Evolutionary conservation across 1,140 invertebrate species (phyloP), one percentile per base, ranked within the genome.

Genomic region (Fopius arisanus): DNA sequence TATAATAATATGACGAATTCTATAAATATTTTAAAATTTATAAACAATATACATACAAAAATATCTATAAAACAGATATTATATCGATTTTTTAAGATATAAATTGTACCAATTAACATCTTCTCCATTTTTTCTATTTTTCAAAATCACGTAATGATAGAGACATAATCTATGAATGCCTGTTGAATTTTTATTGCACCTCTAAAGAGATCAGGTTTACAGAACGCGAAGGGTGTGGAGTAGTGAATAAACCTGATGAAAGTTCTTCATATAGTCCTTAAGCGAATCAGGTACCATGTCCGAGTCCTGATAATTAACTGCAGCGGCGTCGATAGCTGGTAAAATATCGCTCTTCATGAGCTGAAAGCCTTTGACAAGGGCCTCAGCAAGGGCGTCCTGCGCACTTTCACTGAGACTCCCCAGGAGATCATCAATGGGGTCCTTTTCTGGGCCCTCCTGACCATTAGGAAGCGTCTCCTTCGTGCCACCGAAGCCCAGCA

Each of bases 271-370:
- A 54, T 28, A 31, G 0, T 6, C 14, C 28, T n/a, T 70, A 9
- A 74, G 1, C 3, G 62, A 31, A 4, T 66, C 41, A 10, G 73
- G 37, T 21, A 74, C 7, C 23, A 51, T 63, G 3, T 33, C 26
- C 0, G 67, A 74, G 9, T 74, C 40, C 5, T 43, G 31, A 33
- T 31, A 33, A 12, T 28, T n/a, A 3, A 43, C 59, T n/a, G 66
- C 5, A 28, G 28, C 14, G 10, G 12, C 0, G 48, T 74, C 73
- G 5, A 74, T 0, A 9, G 26, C 10, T 16, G 73, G 73, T 12
- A 74, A 40, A 19, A 74, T 10, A 51, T 43, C 37, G 9, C 21
- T 23, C 41, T 74, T 74, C 23, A 23, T 7, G 26, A 41, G 14
- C 3, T 63, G 6, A 40, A 67, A 74, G 5, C 29, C 67, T 21